phyloP scores from a whole-genome alignment of 2,888 invertebrate genomes.

The Andrena hattorfiana region DNA sequence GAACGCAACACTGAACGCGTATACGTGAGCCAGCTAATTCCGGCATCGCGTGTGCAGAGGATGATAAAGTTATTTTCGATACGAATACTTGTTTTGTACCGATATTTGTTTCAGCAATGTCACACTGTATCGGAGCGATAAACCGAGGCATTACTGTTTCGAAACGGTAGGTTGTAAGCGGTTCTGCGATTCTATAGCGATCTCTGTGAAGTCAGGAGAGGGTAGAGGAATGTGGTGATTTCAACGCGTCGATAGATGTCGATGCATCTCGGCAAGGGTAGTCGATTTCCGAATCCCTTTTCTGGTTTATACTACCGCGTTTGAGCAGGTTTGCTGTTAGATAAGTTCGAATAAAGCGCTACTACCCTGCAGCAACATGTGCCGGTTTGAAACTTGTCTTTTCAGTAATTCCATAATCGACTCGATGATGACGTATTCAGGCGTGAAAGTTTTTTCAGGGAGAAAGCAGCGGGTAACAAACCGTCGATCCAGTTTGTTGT shows the following conservation, averaged over 20 bases:
- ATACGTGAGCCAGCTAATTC: not conserved
- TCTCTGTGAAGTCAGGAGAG: not conserved
- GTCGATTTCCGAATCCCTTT: not conserved
- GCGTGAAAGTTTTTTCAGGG: conserved; percentile 2
- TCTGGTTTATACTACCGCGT: not conserved
- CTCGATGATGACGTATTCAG: not conserved
- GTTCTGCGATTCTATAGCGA: not conserved
- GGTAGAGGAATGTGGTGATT: conserved; percentile 3
- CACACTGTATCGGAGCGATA: not conserved
- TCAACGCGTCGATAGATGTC: not conserved
- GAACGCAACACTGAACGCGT: not conserved
- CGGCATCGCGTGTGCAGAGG: not conserved
- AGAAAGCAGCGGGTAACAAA: conserved; percentile 30
- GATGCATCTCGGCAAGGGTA: not conserved
- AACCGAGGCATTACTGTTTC: conserved; percentile 1
- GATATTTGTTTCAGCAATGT: not conserved
- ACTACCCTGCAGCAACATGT: not conserved
- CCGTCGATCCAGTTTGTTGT: conserved; percentile 42
- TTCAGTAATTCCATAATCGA: not conserved
- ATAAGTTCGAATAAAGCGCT: not conserved
- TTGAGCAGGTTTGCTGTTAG: not conserved
- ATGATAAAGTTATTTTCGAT: conserved; percentile 13
- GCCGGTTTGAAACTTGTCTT: not conserved
- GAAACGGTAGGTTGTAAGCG: conserved; percentile 18
- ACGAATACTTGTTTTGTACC: conserved; percentile 8